Conservation (phyloP, 2,113 vertebrate species). For the Pungitius pungitius region DNA sequence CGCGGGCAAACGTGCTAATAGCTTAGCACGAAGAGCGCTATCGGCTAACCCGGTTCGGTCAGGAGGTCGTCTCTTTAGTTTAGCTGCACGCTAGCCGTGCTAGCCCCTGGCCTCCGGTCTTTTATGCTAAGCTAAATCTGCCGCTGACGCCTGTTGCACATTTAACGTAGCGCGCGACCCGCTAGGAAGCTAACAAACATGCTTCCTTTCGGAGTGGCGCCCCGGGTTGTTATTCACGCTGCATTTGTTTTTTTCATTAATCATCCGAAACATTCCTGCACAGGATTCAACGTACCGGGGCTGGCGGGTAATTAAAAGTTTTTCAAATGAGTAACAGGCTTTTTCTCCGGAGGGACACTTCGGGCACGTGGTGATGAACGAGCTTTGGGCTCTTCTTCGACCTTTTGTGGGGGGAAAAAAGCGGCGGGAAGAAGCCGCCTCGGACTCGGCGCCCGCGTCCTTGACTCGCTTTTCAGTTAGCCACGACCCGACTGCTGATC, state of each 20-base stretch:
- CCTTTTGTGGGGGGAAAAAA: slow-evolving; percentile 10
- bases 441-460: not conserved
- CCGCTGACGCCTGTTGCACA: not conserved
- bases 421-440: not conserved
- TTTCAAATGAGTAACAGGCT: slow-evolving; percentile 16
- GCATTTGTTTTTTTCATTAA: slow-evolving; percentile 6
- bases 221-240: slow-evolving; percentile 3
- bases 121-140: slow-evolving; percentile 15
- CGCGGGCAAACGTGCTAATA: not conserved
- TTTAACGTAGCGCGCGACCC: not conserved
- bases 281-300: not conserved
- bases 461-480: not conserved
- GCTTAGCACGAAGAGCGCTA: not conserved
- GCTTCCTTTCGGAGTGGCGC: not conserved
- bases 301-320: slow-evolving; percentile 7
- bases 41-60: not conserved
- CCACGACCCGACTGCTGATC: not conserved
- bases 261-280: not conserved
- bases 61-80: too few species aligned
- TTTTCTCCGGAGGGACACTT: slow-evolving; percentile 13
- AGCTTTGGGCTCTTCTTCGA: not conserved
- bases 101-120: not conserved
- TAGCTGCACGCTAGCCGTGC: too few species aligned
- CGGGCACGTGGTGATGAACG: slow-evolving; percentile 7
- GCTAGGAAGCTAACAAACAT: too few species aligned